Base-by-base conservation (phyloP, 2,113 vertebrate species). In the Rhineura floridana region DNA sequence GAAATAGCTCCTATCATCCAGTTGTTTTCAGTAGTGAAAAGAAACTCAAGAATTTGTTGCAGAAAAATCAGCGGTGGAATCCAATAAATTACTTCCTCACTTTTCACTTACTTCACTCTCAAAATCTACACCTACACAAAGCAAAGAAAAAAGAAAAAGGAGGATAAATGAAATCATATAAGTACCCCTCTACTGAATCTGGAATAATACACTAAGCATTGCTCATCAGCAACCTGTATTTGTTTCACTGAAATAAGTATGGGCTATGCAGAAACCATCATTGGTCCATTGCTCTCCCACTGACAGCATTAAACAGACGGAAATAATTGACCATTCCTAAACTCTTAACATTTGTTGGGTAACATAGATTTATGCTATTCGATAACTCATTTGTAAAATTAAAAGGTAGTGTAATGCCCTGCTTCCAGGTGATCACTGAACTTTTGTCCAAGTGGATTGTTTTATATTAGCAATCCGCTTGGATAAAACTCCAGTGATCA, bases 401-500 rank as follows among this genome's bases (percentile, higher is more conserved):
- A 59, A 92, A 93, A 62, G 19, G 69, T 90, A 88, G 76, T 55
- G 89, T 91, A 89, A 86, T 79, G 90, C 72, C 85, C 81, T 77
- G 44, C 82, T 86, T 85, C 39, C 90, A 0, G 46, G 73, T 93
- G 92, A 93, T 92, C 93, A 85, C 84, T 90, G 63, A 87, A 90
- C 59, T 17, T 4, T 94, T 90, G 85, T 93, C 90, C 86, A 93
- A 93, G 39, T 85, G 55, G 86, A 94, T 95, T 94, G 90, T 79
- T 78, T 92, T 89, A 84, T 88, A 87, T 90, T 91, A 89, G 84
- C 85, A 88, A 59, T 59, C 17, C 55, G 21, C 55, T 59, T 59
- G 21, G 55, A 59, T 19, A 59, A 59, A 59, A 19, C 55, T 59
- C 55, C 55, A 21, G 21, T 59, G 55, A 59, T 59, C 55, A 59